Evolutionary conservation across 2,113 vertebrate genomes (phyloP), one percentile per base, ranked within the genome.

Genomic region (Carassius auratus): DNA sequence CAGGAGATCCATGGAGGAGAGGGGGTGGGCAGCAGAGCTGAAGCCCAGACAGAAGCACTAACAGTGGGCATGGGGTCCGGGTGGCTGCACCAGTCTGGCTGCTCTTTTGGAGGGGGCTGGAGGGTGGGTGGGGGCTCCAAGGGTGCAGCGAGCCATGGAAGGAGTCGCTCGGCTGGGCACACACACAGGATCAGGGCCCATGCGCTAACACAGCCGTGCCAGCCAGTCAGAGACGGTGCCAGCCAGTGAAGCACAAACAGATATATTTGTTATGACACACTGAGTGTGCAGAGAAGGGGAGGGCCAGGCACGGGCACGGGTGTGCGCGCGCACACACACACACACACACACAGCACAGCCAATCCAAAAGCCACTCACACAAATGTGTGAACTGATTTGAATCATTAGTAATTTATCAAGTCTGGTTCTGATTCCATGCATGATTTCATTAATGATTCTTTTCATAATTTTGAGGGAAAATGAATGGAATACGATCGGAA

Each of bases 181-280:
- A 96, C 97, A 96, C 96, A 97, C 93, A 96, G 96, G 95, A 80
- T 79, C 84, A 84, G 90, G 85, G 90, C 88, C 90, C 83, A 93
- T 96, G 95, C 33, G 69, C 95, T 96, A 96, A 95, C 96, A 96
- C 95, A 96, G 95, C 95, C 96, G 96, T 96, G 96, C 96, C 96
- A 97, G 96, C 94, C 96, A 97, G 96, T 96, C 95, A 96, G 96
- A 97, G 96, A 96, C 96, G 95, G 95, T 97, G 96, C 96, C 96
- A 97, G 95, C 96, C 95, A 96, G 95, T 97, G 96, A 97, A 87
- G 86, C 96, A 96, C 96, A 97, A 96, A 92, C 95, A 96, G 96
- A 98, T 96, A 98, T 95, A 97, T 98, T 97, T 97, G 96, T 97
- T 97, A 97, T 97, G 96, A 98, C 96, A 96, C 95, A 95, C 93